Percentiles rank a stretch among this genome's conserved stretches.
Conservation (phyloP, 1,140 invertebrate genomes). For the Lasioglossum albipes region DNA sequence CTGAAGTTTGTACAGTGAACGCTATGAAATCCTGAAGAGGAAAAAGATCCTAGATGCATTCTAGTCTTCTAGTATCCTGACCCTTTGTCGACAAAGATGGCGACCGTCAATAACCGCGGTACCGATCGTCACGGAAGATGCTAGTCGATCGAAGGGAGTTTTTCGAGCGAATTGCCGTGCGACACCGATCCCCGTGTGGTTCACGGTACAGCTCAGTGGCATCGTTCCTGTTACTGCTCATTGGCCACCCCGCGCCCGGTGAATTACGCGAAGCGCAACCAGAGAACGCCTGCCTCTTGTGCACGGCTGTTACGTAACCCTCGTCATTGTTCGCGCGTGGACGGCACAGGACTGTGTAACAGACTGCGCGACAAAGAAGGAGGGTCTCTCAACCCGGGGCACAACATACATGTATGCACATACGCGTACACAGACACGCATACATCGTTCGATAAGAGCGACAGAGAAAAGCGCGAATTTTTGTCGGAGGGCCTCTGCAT, state of each 20-base stretch:
- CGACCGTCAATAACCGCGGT: too few species aligned
- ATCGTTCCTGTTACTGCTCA: conserved; percentile 56
- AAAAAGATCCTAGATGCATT: too few species aligned
- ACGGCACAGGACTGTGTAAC: conserved; percentile 48
- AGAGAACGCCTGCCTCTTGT: conserved; percentile 53
- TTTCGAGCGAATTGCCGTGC: conserved; percentile 62
- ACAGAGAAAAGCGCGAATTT: conserved; percentile 52
- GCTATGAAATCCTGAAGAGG: too few species aligned
- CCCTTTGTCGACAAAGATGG: too few species aligned
- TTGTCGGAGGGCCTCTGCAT: conserved; percentile 19
- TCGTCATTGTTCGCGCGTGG: conserved; percentile 67
- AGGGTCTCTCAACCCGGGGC: conserved; percentile 15
- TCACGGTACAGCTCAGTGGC: conserved; percentile 50
- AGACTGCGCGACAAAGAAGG: conserved; percentile 53
- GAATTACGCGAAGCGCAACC: conserved; percentile 40
- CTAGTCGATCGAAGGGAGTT: neutral
- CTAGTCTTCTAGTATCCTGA: too few species aligned
- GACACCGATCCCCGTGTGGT: conserved; percentile 62
- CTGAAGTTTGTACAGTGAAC: too few species aligned
- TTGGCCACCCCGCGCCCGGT: conserved; percentile 52
- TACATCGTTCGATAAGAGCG: conserved; percentile 46
- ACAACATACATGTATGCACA: too few species aligned
- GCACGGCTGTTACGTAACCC: conserved; percentile 61
- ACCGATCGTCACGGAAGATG: too few species aligned
- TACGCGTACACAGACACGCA: neutral